These are phyloP conservation scores for Podilymbus podiceps DNA, from an alignment of 2,113 vertebrate species.

Conservation along the genomic window DNA sequence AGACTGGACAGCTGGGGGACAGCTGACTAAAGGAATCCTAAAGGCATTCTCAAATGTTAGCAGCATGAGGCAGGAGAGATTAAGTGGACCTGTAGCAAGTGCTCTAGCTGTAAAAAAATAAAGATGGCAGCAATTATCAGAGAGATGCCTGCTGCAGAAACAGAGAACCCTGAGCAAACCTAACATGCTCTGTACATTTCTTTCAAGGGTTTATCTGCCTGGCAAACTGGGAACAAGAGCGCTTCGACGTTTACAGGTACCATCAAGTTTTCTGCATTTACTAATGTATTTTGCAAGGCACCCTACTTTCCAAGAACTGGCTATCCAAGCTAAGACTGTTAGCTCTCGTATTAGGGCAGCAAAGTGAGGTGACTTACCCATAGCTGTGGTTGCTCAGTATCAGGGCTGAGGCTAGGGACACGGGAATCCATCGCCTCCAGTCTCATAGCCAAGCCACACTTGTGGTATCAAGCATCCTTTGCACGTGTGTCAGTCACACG, in stretches of 20 bases:
- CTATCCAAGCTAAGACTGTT: neutral
- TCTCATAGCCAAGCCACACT: neutral
- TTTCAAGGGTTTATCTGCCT: neutral
- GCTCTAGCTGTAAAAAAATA: neutral
- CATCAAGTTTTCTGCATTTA: neutral
- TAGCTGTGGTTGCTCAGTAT: neutral
- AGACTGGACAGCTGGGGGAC: neutral
- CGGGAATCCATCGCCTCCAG: neutral
- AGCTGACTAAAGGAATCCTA: neutral
- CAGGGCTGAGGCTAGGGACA: neutral
- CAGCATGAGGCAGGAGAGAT: neutral
- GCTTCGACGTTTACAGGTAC: neutral
- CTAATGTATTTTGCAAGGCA: neutral
- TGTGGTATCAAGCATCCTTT: neutral
- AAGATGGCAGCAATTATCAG: neutral
- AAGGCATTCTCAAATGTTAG: neutral
- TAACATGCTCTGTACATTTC: neutral
- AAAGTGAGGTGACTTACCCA: neutral
- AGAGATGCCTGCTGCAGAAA: neutral
- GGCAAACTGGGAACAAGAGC: neutral
- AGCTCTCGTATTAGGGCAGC: neutral
- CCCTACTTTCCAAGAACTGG: neutral
- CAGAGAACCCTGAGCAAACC: neutral
- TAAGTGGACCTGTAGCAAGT: neutral
- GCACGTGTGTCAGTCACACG: accelerated